Conservation (phyloP, 2,113 vertebrate genomes). For the Anser brachyrhynchus region DNA sequence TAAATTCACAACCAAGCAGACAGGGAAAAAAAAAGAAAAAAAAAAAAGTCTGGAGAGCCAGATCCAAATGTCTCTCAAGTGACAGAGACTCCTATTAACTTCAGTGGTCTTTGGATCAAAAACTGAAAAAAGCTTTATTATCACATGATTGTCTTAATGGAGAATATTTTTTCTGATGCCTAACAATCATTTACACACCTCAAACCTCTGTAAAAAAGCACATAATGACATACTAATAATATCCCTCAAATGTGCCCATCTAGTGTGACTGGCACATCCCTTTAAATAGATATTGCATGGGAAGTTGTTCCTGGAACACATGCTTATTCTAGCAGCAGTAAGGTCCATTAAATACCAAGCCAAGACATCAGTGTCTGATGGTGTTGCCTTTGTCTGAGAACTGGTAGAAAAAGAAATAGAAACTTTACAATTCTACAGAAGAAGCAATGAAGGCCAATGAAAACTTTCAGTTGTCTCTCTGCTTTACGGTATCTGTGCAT, state of each 20-base stretch:
- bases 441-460: not conserved
- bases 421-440: not conserved
- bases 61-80: not conserved
- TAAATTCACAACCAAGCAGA: not conserved
- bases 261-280: not conserved
- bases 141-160: not conserved
- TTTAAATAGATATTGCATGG: not conserved
- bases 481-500: not conserved
- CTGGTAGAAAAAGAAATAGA: not conserved
- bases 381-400: not conserved
- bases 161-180: not conserved
- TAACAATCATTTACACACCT: not conserved
- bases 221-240: not conserved
- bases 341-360: not conserved
- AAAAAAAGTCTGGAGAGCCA: not conserved
- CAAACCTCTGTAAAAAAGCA: not conserved
- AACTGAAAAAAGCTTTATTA: not conserved
- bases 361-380: not conserved
- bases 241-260: not conserved
- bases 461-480: not conserved
- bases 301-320: not conserved
- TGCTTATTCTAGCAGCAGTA: not conserved
- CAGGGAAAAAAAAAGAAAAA: fast-evolving
- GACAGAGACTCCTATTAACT: not conserved
- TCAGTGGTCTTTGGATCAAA: not conserved